phyloP scores from a whole-genome alignment of 2,888 invertebrate species.

The Marasmarcha lunaedactyla region DNA sequence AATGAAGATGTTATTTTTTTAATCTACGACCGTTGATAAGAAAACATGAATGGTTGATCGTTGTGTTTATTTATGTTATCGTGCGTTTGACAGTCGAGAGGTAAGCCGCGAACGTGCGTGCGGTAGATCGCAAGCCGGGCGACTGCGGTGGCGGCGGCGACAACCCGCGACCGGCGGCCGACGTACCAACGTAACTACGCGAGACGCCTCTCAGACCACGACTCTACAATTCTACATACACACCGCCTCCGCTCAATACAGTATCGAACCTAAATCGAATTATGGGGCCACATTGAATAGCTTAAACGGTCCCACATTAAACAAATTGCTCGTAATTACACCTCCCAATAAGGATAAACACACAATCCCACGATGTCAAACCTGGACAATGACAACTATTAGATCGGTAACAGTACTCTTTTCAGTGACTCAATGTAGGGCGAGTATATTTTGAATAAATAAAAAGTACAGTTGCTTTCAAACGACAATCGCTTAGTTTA shows the following conservation, averaged over 20 bases:
- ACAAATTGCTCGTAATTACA: conserved; percentile 23
- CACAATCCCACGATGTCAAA: background rate
- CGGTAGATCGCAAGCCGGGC: conserved; percentile 43
- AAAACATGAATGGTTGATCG: too few species aligned
- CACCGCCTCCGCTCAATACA: conserved; percentile 18
- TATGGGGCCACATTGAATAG: conserved; percentile 44
- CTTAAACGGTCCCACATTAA: conserved; percentile 31
- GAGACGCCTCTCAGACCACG: conserved; percentile 19
- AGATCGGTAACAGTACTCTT: conserved; percentile 1
- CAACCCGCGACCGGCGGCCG: conserved; percentile 7
- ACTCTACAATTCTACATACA: too few species aligned
- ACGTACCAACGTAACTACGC: conserved; percentile 17
- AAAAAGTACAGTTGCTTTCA: too few species aligned
- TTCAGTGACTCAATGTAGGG: background rate
- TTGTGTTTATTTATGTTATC: conserved; percentile 33
- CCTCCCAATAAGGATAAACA: background rate
- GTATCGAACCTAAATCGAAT: conserved; percentile 10
- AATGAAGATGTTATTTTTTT: too few species aligned
- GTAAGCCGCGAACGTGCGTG: conserved; percentile 38
- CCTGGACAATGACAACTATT: background rate
- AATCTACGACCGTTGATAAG: background rate
- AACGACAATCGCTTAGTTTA: too few species aligned
- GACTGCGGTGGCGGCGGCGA: conserved; percentile 28
- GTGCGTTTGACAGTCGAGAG: conserved; percentile 18
- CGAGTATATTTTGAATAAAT: too few species aligned